phyloP scores from a whole-genome alignment of 2,113 vertebrate species.

The Regulus satrapa region DNA sequence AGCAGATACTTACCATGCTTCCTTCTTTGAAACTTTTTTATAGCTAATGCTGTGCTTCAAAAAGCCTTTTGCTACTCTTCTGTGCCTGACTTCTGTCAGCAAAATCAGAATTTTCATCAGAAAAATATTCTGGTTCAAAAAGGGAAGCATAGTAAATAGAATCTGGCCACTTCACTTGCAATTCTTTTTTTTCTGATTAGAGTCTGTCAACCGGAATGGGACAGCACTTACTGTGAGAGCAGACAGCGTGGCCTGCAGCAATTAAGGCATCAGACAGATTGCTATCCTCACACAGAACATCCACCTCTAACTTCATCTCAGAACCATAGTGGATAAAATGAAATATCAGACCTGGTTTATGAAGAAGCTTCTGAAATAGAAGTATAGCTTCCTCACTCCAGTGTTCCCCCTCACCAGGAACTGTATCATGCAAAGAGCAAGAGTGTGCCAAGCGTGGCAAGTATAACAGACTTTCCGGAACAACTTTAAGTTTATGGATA shows the following conservation, averaged over 20 bases:
- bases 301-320: conserved; percentile 62
- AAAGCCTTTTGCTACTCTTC: neutral
- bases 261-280: conserved; percentile 52
- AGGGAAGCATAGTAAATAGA: neutral
- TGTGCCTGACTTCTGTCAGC: neutral
- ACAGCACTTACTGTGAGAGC: neutral
- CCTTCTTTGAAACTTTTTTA: neutral
- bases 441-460: conserved; percentile 75
- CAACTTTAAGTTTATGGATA: conserved; percentile 67
- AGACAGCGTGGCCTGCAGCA: conserved; percentile 46
- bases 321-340: conserved; percentile 58
- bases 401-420: conserved; percentile 58
- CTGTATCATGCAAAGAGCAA: conserved; percentile 74
- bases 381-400: conserved; percentile 79
- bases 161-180: neutral
- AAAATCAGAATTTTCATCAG: neutral
- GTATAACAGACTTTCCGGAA: conserved; percentile 67
- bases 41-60: neutral
- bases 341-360: conserved; percentile 72
- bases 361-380: conserved; percentile 75
- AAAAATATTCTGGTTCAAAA: neutral
- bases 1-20: neutral
- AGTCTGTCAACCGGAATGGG: neutral
- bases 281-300: conserved; percentile 9
- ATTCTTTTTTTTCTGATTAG: neutral